Percentiles rank a stretch among this genome's conserved stretches.
Evolutionary conservation across 35 echinoderm and acorn worm species (phyloP).

Genomic region (Lytechinus pictus): DNA sequence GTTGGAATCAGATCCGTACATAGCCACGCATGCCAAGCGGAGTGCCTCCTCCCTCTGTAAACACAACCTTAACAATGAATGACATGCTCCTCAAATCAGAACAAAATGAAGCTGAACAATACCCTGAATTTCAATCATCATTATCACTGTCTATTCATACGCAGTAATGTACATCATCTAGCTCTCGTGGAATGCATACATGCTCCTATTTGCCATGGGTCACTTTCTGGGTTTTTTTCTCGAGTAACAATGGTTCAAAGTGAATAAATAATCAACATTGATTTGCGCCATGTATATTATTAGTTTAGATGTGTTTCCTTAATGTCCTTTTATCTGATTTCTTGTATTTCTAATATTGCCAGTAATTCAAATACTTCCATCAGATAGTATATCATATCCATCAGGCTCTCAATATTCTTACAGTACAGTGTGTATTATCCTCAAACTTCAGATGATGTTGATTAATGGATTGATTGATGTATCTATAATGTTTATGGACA

Average conservation of each 20-base stretch:
- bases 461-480: neutral
- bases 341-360: neutral
- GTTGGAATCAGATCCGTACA: neutral
- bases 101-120: neutral
- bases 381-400: neutral
- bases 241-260: neutral
- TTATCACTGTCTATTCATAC: neutral
- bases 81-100: neutral
- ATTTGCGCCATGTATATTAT: too few species aligned
- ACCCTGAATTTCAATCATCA: neutral
- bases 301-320: neutral
- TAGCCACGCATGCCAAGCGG: neutral
- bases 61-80: neutral
- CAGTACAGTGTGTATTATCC: neutral
- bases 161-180: neutral
- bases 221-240: neutral
- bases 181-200: neutral
- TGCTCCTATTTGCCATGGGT: neutral
- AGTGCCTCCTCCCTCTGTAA: constrained; percentile 33
- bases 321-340: neutral
- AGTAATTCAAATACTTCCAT: neutral
- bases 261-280: too few species aligned
- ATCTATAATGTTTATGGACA: neutral
- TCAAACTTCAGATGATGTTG: neutral
- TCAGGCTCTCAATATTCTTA: neutral